phyloP scores from a whole-genome alignment of 2,113 vertebrate genomes.

The Halichoeres trimaculatus region DNA sequence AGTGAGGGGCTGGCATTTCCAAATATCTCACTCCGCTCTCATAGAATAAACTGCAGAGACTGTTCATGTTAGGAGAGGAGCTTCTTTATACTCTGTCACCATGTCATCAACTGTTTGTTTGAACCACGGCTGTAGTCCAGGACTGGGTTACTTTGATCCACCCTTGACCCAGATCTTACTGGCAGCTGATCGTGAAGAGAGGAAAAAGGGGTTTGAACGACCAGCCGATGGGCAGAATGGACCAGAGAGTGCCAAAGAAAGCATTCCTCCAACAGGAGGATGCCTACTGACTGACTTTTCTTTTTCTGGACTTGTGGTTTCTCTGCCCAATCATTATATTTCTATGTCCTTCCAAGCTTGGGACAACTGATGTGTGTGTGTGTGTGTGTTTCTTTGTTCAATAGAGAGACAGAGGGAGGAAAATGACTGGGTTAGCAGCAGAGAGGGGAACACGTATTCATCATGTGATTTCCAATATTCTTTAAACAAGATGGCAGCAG shows the following conservation, averaged over 20 bases:
- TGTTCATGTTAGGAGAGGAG: too few relatives aligned
- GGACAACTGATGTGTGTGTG: slow-evolving; percentile 13
- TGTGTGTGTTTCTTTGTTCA: slow-evolving; percentile 2
- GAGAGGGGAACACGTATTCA: slow-evolving; percentile 2
- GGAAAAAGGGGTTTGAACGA: slow-evolving; percentile 14
- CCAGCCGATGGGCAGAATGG: slow-evolving; percentile 27
- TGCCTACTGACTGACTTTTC: slow-evolving; percentile 47
- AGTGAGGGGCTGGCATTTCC: background rate
- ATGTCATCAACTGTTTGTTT: slow-evolving; percentile 36
- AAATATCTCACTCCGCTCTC: background rate
- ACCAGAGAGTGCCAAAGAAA: slow-evolving; percentile 49
- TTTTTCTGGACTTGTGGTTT: slow-evolving; percentile 63
- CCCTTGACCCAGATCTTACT: slow-evolving; percentile 39
- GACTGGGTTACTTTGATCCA: slow-evolving; percentile 29
- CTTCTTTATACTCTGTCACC: background rate
- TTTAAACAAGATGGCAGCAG: background rate
- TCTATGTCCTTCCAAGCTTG: slow-evolving; percentile 32
- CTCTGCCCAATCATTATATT: slow-evolving; percentile 54
- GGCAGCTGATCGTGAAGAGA: slow-evolving; percentile 32
- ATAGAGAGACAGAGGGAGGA: background rate
- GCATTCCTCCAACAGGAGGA: slow-evolving; percentile 48
- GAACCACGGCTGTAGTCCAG: background rate
- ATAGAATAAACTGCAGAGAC: too few relatives aligned
- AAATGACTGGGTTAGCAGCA: background rate
- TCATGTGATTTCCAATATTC: slow-evolving; percentile 18